phyloP scores from a whole-genome alignment of 2,888 invertebrate genomes.

The Heteromurus nitidus region DNA sequence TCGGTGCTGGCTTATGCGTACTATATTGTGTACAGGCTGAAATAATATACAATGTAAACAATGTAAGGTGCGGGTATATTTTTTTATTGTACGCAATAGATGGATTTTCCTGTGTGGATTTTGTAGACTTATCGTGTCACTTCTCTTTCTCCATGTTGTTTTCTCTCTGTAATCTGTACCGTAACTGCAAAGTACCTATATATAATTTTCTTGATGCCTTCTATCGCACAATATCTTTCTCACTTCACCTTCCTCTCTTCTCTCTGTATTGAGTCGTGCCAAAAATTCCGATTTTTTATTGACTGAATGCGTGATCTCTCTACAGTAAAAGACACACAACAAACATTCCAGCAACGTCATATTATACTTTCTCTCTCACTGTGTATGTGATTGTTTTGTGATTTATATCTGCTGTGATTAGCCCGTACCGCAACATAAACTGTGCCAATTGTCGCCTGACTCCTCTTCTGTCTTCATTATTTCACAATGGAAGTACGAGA shows the following conservation, averaged over 20 bases:
- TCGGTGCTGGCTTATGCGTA: not conserved
- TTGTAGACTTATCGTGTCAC: conserved; percentile 4
- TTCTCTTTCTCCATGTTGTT: not conserved
- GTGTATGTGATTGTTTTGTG: conserved; percentile 55
- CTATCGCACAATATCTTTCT: conserved; percentile 14
- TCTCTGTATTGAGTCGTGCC: not conserved
- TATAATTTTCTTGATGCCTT: conserved; percentile 16
- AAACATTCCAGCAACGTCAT: not conserved
- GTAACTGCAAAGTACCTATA: not conserved
- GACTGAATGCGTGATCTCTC: not conserved
- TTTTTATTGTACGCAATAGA: no score
- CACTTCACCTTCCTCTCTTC: conserved; percentile 10
- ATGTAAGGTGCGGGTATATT: not conserved
- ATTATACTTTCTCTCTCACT: not conserved
- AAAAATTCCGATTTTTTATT: not conserved
- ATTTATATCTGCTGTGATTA: conserved; percentile 58
- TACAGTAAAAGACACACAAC: no score
- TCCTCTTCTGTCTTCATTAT: conserved; percentile 72
- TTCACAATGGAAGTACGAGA: conserved; percentile 73
- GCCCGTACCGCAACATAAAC: conserved; percentile 71
- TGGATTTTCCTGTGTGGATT: not conserved
- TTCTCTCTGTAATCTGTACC: conserved; percentile 11
- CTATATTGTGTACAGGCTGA: not conserved
- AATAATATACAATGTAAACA: not conserved
- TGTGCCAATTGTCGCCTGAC: conserved; percentile 72